Evolutionary conservation across 1,140 invertebrate genomes (phyloP).

Genomic region (Hycleus phaleratus): DNA sequence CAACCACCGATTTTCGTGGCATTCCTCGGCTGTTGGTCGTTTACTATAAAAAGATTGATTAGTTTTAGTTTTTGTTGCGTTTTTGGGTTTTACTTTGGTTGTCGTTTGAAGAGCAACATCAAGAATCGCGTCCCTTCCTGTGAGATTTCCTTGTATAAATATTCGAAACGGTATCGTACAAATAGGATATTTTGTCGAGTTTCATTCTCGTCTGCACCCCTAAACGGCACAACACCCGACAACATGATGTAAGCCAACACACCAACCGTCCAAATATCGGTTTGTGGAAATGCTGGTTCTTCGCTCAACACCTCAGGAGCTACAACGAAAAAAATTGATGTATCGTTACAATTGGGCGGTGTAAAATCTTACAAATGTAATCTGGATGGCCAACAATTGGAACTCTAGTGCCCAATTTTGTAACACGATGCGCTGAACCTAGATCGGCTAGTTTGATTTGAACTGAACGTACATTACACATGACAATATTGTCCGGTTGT

Average conservation of each 20-base stretch:
- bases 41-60: slow-evolving; percentile 55
- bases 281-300: slow-evolving; percentile 75
- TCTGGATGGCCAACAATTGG: slow-evolving; percentile 60
- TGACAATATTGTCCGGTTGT: slow-evolving; percentile 95
- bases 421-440: slow-evolving; percentile 72
- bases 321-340: slow-evolving; percentile 38
- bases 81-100: slow-evolving; percentile 60
- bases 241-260: slow-evolving; percentile 90
- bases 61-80: slow-evolving; percentile 14
- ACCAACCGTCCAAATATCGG: slow-evolving; percentile 94
- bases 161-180: slow-evolving; percentile 89
- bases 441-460: slow-evolving; percentile 91
- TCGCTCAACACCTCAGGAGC: slow-evolving; percentile 90
- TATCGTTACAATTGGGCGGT: too few relatives aligned
- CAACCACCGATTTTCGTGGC: slow-evolving; percentile 92
- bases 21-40: slow-evolving; percentile 87
- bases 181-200: slow-evolving; percentile 87
- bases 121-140: slow-evolving; percentile 92
- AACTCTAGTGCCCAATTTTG: slow-evolving; percentile 67
- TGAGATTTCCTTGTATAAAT: slow-evolving; percentile 89
- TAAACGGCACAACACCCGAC: slow-evolving; percentile 89
- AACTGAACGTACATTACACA: slow-evolving; percentile 76
- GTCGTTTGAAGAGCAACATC: slow-evolving; percentile 89
- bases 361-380: slow-evolving; percentile 53
- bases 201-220: slow-evolving; percentile 71